Conservation (phyloP, 2,113 vertebrate genomes). For the Plecturocebus donacophilus region DNA sequence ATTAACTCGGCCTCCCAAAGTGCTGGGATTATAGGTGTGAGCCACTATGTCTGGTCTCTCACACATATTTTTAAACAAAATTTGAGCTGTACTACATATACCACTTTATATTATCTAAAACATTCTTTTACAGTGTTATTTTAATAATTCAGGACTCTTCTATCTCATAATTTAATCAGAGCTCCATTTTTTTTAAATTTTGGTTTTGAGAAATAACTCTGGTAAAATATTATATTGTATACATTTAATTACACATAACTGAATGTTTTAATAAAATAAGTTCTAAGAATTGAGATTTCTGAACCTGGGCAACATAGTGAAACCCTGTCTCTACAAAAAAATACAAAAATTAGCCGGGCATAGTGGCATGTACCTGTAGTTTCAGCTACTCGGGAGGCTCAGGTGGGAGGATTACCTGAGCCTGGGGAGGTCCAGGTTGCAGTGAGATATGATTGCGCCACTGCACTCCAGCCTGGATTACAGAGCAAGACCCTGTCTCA, state of each 20-base stretch:
- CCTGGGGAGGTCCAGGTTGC: too few relatives aligned
- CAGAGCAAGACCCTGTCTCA: too few relatives aligned
- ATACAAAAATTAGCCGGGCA: too few relatives aligned
- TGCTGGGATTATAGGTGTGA: background rate
- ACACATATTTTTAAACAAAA: background rate
- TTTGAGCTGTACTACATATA: background rate
- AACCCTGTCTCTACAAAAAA: too few relatives aligned
- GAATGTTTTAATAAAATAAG: background rate
- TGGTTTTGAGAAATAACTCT: background rate
- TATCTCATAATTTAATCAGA: background rate
- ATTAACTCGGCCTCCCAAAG: background rate
- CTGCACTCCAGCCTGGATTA: too few relatives aligned
- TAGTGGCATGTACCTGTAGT: too few relatives aligned
- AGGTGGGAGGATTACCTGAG: too few relatives aligned
- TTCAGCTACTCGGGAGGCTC: too few relatives aligned
- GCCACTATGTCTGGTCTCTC: background rate
- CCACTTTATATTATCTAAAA: background rate
- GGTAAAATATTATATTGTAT: background rate
- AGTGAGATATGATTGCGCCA: too few relatives aligned
- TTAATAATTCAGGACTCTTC: background rate
- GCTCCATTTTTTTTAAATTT: background rate
- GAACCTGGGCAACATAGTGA: background rate
- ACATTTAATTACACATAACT: background rate
- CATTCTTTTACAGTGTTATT: background rate
- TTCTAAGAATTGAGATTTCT: constrained; percentile 20